Conservation (phyloP, 2,797 vertebrate genomes). For the Myripristis jacobus region DNA sequence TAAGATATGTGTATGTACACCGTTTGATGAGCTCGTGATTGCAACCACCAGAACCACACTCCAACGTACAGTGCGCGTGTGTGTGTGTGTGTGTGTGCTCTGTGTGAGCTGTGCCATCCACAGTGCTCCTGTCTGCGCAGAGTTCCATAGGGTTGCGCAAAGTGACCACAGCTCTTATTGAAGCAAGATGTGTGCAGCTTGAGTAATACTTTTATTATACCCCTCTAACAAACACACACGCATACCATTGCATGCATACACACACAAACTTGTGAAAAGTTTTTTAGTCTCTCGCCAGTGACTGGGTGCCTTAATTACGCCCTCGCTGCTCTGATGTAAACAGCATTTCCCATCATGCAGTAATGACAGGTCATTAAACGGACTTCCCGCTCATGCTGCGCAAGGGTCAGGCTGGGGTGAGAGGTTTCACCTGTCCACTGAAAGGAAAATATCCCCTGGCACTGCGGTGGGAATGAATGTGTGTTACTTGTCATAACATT, state of each 20-base stretch:
- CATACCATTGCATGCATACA: constrained; percentile 22
- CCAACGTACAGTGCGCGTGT: constrained; percentile 30
- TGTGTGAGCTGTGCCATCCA: constrained; percentile 66
- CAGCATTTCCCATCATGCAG: constrained; percentile 74
- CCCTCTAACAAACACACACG: constrained; percentile 62
- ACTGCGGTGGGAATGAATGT: no score
- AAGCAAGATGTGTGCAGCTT: constrained; percentile 78
- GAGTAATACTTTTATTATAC: constrained; percentile 73
- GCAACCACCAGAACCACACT: constrained; percentile 66
- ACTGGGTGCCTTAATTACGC: constrained; percentile 72
- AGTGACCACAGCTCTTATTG: constrained; percentile 78
- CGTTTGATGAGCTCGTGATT: constrained; percentile 58
- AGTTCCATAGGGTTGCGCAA: constrained; percentile 76
- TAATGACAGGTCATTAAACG: constrained; percentile 48
- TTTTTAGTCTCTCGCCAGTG: constrained; percentile 67
- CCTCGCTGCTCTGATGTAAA: constrained; percentile 47
- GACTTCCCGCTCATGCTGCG: constrained; percentile 57
- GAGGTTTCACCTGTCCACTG: constrained; percentile 32
- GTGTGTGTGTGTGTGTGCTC: constrained; percentile 47
- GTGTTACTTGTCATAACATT: no score
- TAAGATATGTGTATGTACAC: constrained; percentile 46
- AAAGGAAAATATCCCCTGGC: not conserved
- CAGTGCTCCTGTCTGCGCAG: constrained; percentile 78
- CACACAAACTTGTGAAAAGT: constrained; percentile 43
- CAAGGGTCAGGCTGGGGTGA: constrained; percentile 35